Conservation (phyloP, 2,113 vertebrate species). For the Cynopterus brachyotis region DNA sequence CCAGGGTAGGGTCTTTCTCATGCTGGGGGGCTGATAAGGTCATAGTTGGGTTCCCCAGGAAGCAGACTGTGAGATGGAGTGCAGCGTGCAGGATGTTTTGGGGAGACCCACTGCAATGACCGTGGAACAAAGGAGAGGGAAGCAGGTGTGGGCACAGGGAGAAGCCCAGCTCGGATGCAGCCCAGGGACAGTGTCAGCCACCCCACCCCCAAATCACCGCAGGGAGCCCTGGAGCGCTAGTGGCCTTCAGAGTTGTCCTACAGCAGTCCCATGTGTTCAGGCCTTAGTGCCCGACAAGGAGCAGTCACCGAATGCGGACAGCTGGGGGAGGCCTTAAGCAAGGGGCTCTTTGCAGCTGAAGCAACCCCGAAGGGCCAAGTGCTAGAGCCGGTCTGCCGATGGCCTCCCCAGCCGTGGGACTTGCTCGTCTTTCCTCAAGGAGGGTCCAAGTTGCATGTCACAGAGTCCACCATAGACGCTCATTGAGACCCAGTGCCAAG, state of each 20-base stretch:
- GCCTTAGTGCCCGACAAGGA: background rate
- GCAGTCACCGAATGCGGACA: background rate
- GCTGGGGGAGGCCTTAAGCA: background rate
- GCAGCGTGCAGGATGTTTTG: rapidly evolving
- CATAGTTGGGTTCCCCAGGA: background rate
- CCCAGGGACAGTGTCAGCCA: rapidly evolving
- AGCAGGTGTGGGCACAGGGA: background rate
- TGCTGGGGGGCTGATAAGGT: background rate
- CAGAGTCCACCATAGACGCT: rapidly evolving
- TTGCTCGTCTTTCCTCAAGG: background rate
- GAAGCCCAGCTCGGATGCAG: rapidly evolving
- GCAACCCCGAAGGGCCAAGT: no score
- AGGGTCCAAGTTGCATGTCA: background rate
- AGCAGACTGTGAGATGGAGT: background rate
- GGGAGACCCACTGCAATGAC: background rate
- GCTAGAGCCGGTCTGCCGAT: background rate
- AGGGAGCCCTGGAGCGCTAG: background rate
- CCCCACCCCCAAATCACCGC: rapidly evolving
- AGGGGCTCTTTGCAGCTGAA: background rate
- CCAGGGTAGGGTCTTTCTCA: background rate
- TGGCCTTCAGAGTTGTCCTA: background rate
- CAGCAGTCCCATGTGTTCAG: background rate
- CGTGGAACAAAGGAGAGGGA: background rate
- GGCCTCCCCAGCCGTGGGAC: background rate
- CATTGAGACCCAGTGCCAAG: background rate